phyloP scores from a whole-genome alignment of 1,140 invertebrate species.

The Sipha flava region DNA sequence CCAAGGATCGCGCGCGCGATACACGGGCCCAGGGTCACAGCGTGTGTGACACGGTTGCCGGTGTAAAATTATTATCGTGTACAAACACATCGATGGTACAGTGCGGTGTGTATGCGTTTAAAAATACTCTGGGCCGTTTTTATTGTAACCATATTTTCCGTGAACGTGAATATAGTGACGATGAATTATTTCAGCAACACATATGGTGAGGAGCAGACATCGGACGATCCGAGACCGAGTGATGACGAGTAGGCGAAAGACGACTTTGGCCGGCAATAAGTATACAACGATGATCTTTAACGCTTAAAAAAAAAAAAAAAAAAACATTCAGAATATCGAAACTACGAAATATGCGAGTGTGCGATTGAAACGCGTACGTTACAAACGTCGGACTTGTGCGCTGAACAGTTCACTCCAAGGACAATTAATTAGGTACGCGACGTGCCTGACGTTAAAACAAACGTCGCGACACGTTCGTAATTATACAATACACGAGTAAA shows the following conservation, averaged over 20 bases:
- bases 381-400: not conserved
- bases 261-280: too few relatives aligned
- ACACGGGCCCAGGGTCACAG: slow-evolving; percentile 12
- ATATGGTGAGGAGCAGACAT: too few relatives aligned
- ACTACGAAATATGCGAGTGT: too few relatives aligned
- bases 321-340: too few relatives aligned
- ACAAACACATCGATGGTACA: not conserved
- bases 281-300: too few relatives aligned
- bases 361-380: not conserved
- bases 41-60: not conserved
- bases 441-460: not conserved
- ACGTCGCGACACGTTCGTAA: not conserved
- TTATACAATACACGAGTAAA: not conserved
- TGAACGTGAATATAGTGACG: not conserved
- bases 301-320: too few relatives aligned
- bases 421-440: slow-evolving; percentile 3
- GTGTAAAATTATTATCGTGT: not conserved
- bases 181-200: not conserved
- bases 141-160: not conserved
- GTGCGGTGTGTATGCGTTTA: not conserved
- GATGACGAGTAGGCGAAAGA: not conserved
- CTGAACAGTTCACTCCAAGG: not conserved
- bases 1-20: slow-evolving; percentile 4
- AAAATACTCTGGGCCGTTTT: not conserved
- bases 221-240: too few relatives aligned